Evolutionary conservation across 2,113 vertebrate species (phyloP), one percentile per base, ranked within the genome.

Genomic region (Corydoras sp.): DNA sequence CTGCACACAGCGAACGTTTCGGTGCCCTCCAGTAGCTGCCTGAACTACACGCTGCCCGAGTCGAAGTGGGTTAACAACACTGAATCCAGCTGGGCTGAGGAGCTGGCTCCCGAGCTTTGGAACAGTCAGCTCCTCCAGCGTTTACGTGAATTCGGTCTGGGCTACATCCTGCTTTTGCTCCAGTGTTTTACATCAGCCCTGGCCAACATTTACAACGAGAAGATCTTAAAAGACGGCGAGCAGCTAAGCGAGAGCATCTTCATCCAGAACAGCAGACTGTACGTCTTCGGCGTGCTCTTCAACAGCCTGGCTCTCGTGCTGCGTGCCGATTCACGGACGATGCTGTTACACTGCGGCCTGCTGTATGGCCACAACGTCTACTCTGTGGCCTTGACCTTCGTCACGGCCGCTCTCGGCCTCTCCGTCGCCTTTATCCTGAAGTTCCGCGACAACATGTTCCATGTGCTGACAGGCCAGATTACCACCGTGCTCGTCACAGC

Each of bases 391-490:
- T 91, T 99, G 62, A 93, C 96, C 83, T 91, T 95, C 81, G 89
- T 95, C 79, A 99, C 95, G 81, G 95, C 97, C 5, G 91, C 92
- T 49, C 86, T 98, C 62, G 97, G 97, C 71, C 86, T 99, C 51
- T 95, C 92, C 0, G 95, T 99, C 80, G 95, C 95, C 80, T 98
- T 98, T 86, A 99, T 98, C 82, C 83, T 99, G 76, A 99, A 99
- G 78, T 99, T 98, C 84, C 84, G 93, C 79, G 96, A 99, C 89
- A 99, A 99, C 83, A 99, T 99, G 96, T 99, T 99, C 84, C 97
- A 99, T 7, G 95, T 99, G 70, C 89, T 98, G 83, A 96, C 92
- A 24, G 92, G 91, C 32, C 96, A 99, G 82, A 86, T 99, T 82
- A 98, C 92, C 81, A 97, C 96, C 0, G 94, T 99, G 43, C 85